Conservation (phyloP, 2,888 invertebrate species). For the Lepas anatifera region DNA sequence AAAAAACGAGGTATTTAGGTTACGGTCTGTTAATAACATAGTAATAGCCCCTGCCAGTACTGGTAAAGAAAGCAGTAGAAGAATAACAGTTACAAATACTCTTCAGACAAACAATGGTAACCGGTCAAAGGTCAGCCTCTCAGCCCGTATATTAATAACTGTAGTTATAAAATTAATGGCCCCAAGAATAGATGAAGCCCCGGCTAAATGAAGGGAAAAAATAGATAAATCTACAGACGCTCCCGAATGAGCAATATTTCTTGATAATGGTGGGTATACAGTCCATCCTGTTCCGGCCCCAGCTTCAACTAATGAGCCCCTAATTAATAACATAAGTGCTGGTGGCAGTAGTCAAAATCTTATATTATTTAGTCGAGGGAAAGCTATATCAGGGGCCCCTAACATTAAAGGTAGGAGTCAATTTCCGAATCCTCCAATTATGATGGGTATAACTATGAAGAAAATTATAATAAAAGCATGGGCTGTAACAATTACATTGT, state of each 20-base stretch:
- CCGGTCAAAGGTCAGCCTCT: constrained; percentile 47
- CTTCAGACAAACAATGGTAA: constrained; percentile 62
- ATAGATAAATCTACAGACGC: constrained; percentile 60
- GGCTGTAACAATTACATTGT: constrained; percentile 63
- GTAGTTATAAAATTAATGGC: constrained; percentile 69
- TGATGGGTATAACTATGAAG: constrained; percentile 42
- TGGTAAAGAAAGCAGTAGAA: constrained; percentile 55
- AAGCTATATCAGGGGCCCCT: constrained; percentile 66
- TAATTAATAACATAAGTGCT: constrained; percentile 48
- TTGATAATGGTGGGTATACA: constrained; percentile 55
- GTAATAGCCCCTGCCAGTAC: constrained; percentile 69
- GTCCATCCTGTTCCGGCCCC: constrained; percentile 69
- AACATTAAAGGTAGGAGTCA: constrained; percentile 64
- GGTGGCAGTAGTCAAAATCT: constrained; percentile 65
- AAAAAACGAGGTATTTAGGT: constrained; percentile 69
- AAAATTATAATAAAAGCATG: constrained; percentile 76
- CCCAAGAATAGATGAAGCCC: constrained; percentile 58
- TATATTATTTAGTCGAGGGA: constrained; percentile 72
- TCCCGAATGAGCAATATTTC: constrained; percentile 49
- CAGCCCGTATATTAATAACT: constrained; percentile 54
- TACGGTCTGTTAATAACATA: constrained; percentile 64
- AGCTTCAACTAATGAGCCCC: constrained; percentile 50
- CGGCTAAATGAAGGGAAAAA: constrained; percentile 62
- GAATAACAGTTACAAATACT: constrained; percentile 49
- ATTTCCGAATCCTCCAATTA: constrained; percentile 74